phyloP scores from a whole-genome alignment of 2,113 vertebrate genomes.

The Charina bottae region DNA sequence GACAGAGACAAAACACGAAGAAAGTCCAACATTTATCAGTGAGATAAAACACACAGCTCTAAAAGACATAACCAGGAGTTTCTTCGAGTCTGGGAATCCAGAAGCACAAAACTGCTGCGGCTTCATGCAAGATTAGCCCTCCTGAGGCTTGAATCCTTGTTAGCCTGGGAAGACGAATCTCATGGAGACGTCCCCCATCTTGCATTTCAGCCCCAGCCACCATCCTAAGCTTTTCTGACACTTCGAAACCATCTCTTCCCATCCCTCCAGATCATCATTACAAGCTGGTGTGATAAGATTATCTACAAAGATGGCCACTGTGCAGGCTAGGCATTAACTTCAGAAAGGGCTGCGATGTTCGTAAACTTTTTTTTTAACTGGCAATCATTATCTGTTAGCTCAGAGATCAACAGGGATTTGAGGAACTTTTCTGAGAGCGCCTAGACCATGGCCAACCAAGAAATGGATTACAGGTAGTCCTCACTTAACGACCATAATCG shows the following conservation, averaged over 20 bases:
- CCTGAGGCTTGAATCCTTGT: background rate
- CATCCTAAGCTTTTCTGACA: background rate
- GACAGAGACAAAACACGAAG: background rate
- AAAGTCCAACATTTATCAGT: background rate
- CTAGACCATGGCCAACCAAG: background rate
- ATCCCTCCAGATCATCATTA: background rate
- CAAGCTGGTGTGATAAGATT: slow-evolving; percentile 22
- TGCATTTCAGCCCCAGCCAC: background rate
- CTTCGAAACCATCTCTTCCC: background rate
- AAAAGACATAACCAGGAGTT: background rate
- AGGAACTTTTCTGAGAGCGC: background rate
- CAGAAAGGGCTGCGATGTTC: too few species aligned
- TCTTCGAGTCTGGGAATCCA: background rate
- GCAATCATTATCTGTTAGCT: background rate
- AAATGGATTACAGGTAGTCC: background rate
- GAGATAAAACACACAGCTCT: background rate
- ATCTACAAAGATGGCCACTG: background rate
- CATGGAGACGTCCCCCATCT: background rate
- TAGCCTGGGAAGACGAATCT: background rate
- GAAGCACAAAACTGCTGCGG: background rate
- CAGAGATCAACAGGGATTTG: slow-evolving; percentile 1
- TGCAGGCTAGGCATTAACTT: background rate
- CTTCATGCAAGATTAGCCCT: background rate
- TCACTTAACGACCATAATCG: too few species aligned
- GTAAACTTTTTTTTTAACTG: background rate